These are phyloP conservation scores for Grus americana DNA, from an alignment of 2,113 vertebrate genomes.

Conservation along the genomic window DNA sequence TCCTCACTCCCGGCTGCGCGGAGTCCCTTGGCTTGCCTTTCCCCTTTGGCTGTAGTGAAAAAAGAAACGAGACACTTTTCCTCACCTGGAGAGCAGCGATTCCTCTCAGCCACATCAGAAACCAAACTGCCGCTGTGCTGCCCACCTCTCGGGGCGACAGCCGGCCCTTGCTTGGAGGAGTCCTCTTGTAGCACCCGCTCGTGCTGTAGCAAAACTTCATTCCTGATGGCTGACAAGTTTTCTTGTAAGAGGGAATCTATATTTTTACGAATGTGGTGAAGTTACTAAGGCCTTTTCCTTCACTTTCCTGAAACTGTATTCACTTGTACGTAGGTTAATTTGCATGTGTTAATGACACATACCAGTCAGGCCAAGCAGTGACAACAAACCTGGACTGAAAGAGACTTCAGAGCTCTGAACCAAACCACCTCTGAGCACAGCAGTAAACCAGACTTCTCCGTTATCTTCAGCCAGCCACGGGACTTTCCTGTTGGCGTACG, in stretches of 20 bases:
- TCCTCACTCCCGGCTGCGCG: not conserved
- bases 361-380: not conserved
- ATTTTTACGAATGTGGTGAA: not conserved
- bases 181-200: not conserved
- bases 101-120: not conserved
- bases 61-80: not conserved
- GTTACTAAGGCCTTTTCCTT: not conserved
- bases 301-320: not conserved
- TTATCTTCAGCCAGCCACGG: not conserved
- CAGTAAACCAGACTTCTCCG: not conserved
- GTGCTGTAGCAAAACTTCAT: not conserved
- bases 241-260: not conserved
- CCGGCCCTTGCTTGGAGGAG: not conserved
- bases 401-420: not conserved
- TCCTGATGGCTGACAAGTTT: not conserved
- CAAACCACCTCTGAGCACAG: not conserved
- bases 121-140: rapidly evolving
- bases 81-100: not conserved
- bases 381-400: not conserved
- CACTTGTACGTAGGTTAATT: not conserved
- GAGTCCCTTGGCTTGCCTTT: not conserved
- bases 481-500: not conserved
- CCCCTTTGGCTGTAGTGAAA: not conserved
- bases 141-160: not conserved
- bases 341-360: not conserved